A percentile compares a stretch with the other conserved stretches of the same genome.
These are phyloP conservation scores for Horisme vitalbata DNA, from an alignment of 2,888 invertebrate species.

Conservation along the genomic window DNA sequence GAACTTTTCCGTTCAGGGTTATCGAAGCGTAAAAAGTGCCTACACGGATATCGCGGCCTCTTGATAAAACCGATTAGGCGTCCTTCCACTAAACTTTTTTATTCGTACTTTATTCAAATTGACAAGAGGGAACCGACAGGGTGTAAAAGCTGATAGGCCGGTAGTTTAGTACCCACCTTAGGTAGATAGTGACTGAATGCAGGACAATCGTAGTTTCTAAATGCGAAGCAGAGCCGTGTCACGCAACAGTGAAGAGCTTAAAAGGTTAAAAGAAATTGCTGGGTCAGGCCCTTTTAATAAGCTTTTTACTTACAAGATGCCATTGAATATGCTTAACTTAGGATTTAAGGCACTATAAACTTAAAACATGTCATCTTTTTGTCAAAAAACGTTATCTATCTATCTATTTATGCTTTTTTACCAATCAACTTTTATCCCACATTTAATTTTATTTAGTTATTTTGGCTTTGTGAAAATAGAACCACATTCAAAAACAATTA, in stretches of 20 bases:
- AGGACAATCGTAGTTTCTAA: conserved; percentile 66
- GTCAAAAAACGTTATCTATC: too few species aligned
- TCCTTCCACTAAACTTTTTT: conserved; percentile 63
- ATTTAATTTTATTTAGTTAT: too few species aligned
- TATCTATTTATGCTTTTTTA: too few species aligned
- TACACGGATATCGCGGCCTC: conserved; percentile 49
- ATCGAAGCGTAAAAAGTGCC: conserved; percentile 55
- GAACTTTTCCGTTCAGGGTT: conserved; percentile 44
- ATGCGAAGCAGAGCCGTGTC: conserved; percentile 56
- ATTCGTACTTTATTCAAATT: conserved; percentile 69
- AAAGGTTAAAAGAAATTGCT: too few species aligned
- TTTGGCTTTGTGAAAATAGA: too few species aligned
- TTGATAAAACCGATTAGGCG: conserved; percentile 62
- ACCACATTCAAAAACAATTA: too few species aligned
- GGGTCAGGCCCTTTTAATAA: too few species aligned
- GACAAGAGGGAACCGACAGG: conserved; percentile 57
- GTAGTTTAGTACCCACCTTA: conserved; percentile 55
- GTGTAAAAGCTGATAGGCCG: conserved; percentile 64
- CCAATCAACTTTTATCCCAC: too few species aligned
- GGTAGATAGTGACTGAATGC: conserved; percentile 49
- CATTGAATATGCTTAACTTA: too few species aligned
- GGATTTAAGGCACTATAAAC: too few species aligned
- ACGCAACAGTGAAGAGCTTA: conserved; percentile 8
- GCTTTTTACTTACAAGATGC: too few species aligned
- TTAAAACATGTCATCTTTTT: too few species aligned